Conservation (phyloP, 2,888 invertebrate genomes). For the Acronicta leporina region DNA sequence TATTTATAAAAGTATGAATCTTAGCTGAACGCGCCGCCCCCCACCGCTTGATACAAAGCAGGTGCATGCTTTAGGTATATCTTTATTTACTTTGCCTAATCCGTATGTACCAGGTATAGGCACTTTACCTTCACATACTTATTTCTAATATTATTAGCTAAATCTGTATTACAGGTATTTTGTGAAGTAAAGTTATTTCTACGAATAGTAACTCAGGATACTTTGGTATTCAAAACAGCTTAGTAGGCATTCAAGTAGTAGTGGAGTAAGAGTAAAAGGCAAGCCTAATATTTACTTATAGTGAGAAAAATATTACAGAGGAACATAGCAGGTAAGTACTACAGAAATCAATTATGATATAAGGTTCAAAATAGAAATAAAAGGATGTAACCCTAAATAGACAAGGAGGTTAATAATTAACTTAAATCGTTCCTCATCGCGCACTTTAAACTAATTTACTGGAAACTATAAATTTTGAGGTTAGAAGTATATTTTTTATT, state of each 20-base stretch:
- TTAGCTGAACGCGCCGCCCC: constrained; percentile 39
- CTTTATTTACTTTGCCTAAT: constrained; percentile 27
- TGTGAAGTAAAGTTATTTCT: no score
- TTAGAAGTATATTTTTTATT: constrained; percentile 61
- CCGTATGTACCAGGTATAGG: neutral
- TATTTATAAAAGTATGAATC: constrained; percentile 54
- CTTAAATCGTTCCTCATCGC: constrained; percentile 26
- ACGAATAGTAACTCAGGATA: no score
- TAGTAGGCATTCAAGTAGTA: no score
- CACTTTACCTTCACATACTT: no score
- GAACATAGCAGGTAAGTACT: no score
- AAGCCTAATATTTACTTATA: no score
- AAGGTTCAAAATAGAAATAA: neutral
- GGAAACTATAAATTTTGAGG: constrained; percentile 61
- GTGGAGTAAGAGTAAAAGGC: no score
- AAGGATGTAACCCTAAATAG: constrained; percentile 1
- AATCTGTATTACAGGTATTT: no score
- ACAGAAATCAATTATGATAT: no score
- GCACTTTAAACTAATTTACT: constrained; percentile 62
- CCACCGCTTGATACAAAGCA: constrained; percentile 57
- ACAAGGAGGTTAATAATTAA: constrained; percentile 27
- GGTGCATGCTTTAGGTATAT: constrained; percentile 39
- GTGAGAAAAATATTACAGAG: no score
- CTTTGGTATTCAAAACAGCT: no score
- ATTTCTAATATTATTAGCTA: no score